Percentiles rank a stretch among this genome's conserved stretches.
phyloP scores from a whole-genome alignment of 2,797 vertebrate species.

The Fringilla coelebs region DNA sequence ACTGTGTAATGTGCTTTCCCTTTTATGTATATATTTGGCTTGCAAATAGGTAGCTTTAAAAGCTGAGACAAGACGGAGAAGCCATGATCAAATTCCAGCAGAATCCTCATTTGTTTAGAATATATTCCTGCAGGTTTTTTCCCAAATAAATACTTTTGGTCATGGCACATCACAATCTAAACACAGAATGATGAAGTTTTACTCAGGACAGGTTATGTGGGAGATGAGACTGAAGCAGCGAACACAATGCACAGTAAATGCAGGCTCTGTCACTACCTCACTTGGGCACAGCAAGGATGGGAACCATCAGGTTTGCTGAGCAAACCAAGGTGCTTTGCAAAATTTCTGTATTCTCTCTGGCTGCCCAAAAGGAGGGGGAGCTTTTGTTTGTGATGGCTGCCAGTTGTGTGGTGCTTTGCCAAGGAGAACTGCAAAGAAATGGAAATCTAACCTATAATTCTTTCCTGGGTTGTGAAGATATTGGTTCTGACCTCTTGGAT shows the following conservation, averaged over 20 bases:
- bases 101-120: neutral
- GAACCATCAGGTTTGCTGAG: neutral
- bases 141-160: neutral
- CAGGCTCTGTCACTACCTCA: neutral
- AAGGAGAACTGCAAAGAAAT: neutral
- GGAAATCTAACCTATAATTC: neutral
- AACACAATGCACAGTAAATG: neutral
- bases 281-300: neutral
- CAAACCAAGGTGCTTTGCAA: neutral
- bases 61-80: slow-evolving; percentile 24
- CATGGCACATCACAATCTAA: neutral
- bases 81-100: slow-evolving; percentile 27
- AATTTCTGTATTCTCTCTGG: neutral
- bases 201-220: neutral
- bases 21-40: slow-evolving; percentile 67
- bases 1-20: slow-evolving; percentile 43
- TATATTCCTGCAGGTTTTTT: neutral
- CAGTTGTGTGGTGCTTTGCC: neutral
- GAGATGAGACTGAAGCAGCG: neutral
- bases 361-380: neutral
- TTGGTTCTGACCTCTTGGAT: neutral
- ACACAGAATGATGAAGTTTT: neutral
- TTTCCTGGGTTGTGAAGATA: neutral
- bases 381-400: neutral
- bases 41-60: slow-evolving; percentile 61